Conservation (phyloP, 1,140 invertebrate genomes). For the Acromyrmex heyeri region DNA sequence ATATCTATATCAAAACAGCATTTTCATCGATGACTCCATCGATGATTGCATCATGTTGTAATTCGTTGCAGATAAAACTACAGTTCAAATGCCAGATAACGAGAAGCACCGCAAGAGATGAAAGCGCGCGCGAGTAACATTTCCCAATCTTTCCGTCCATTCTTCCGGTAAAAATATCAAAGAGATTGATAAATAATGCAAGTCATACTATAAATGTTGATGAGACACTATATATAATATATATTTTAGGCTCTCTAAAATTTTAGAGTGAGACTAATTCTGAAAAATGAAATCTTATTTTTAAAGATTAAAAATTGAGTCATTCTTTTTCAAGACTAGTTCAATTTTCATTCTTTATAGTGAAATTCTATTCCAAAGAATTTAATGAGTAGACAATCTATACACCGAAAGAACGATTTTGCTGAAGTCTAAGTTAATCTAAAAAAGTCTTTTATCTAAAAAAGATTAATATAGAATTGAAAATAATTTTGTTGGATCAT, state of each 20-base stretch:
- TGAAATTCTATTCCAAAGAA: too few species aligned
- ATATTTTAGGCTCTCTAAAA: not conserved
- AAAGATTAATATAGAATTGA: too few species aligned
- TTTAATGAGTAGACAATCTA: too few species aligned
- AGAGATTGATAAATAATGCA: not conserved
- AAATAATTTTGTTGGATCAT: too few species aligned
- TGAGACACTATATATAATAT: not conserved
- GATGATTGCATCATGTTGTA: conserved; percentile 6
- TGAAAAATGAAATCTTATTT: too few species aligned
- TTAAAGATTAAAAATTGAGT: too few species aligned
- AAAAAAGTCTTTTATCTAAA: too few species aligned
- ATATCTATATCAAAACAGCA: conserved; percentile 27
- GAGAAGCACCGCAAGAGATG: not conserved
- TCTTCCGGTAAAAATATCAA: conserved; percentile 2
- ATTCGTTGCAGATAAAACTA: not conserved
- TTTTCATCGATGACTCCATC: conserved; percentile 17
- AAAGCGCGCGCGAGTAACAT: not conserved
- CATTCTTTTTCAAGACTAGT: too few species aligned
- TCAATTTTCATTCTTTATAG: too few species aligned
- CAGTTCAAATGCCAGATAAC: conserved; percentile 34
- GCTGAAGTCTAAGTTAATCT: too few species aligned
- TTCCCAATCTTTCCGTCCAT: conserved; percentile 19
- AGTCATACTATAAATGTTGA: not conserved
- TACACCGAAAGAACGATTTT: too few species aligned
- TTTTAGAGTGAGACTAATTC: too few species aligned